Base-by-base conservation (phyloP, 2,113 vertebrate genomes). In the Strigops habroptila region DNA sequence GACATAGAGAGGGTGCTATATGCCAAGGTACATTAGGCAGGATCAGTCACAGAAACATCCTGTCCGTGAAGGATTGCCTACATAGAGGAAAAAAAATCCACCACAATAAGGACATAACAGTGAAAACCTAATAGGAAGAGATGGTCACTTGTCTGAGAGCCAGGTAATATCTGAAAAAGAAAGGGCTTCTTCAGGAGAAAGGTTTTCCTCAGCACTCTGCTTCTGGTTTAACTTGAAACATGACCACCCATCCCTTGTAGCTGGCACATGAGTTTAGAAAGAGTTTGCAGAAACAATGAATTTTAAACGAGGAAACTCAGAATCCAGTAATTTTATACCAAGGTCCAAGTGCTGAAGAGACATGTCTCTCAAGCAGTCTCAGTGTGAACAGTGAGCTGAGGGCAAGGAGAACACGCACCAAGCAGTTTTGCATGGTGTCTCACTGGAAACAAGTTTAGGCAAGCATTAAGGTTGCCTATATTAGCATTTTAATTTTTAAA, bases 321-420 rank as follows among this genome's bases (percentile, higher is more conserved):
- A 59, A 33, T 83, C 51, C 33, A 44, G 16, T 30, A 57, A 41
- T 48, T 85, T 71, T 49, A 62, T 18, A 77, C 21, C 21, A 3
- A 60, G 48, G 10, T 64, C 30, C 0, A 0, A 76, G 31, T 33
- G n/a, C 28, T 67, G 37, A 74, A 53, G 53, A 57, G 46, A 64
- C 24, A 39, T 5, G 17, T 52, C 43, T 24, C 53, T n/a, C 37
- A 69, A 83, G 35, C 31, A 37, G 19, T 43, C 79, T 78, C 64
- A 60, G 64, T 52, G 30, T 23, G n/a, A 79, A 35, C 62, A 62
- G 17, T 12, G 37, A 86, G 25, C 90, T 46, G 21, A 59, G 9
- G 15, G 16, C 25, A 6, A 65, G 8, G 21, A 76, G 46, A 70
- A 77, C 21, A 46, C 2, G 3, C 67, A 67, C 33, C 33, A 71